Percentiles rank a stretch among this genome's conserved stretches.
Conservation (phyloP, 2,888 invertebrate species). For the Endomychus coccineus region DNA sequence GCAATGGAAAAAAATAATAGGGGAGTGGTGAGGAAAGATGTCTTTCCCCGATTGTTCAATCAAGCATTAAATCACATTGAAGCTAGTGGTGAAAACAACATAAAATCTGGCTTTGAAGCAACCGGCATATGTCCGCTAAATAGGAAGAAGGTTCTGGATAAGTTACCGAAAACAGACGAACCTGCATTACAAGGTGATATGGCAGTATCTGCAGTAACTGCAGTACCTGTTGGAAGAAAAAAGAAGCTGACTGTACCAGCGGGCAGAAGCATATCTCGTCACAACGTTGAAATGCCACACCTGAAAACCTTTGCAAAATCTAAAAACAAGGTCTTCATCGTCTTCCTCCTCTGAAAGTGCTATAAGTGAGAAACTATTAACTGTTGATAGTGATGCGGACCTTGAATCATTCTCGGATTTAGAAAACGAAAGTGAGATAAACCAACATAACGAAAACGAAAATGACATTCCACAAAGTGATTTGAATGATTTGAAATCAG, state of each 20-base stretch:
- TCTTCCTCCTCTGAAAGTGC: slow-evolving; percentile 7
- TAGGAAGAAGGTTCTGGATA: slow-evolving; percentile 8
- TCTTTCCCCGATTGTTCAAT: slow-evolving; percentile 17
- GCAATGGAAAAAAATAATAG: slow-evolving; percentile 10
- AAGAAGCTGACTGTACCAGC: slow-evolving; percentile 6
- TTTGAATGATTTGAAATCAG: slow-evolving; percentile 3
- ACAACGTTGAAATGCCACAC: slow-evolving; percentile 5
- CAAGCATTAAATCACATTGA: slow-evolving; percentile 13
- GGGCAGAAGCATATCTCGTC: slow-evolving; percentile 5
- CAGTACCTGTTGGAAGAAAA: slow-evolving; percentile 8
- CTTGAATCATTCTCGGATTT: too few species aligned
- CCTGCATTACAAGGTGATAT: slow-evolving; percentile 4
- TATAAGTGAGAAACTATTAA: too few species aligned
- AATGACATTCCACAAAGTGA: too few species aligned
- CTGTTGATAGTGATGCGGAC: slow-evolving; percentile 4
- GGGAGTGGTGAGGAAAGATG: slow-evolving; percentile 15
- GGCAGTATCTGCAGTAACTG: slow-evolving; percentile 5
- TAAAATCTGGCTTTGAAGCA: slow-evolving; percentile 11
- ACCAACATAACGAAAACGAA: too few species aligned
- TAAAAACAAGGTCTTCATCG: slow-evolving; percentile 4
- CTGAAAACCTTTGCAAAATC: slow-evolving; percentile 2
- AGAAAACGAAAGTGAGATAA: too few species aligned
- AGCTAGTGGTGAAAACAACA: slow-evolving; percentile 7
- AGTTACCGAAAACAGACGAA: slow-evolving; percentile 11
- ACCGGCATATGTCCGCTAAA: slow-evolving; percentile 10